A percentile compares a stretch with the other conserved stretches of the same genome.
phyloP scores from a whole-genome alignment of 2,888 invertebrate genomes.

The Sturmia bella region DNA sequence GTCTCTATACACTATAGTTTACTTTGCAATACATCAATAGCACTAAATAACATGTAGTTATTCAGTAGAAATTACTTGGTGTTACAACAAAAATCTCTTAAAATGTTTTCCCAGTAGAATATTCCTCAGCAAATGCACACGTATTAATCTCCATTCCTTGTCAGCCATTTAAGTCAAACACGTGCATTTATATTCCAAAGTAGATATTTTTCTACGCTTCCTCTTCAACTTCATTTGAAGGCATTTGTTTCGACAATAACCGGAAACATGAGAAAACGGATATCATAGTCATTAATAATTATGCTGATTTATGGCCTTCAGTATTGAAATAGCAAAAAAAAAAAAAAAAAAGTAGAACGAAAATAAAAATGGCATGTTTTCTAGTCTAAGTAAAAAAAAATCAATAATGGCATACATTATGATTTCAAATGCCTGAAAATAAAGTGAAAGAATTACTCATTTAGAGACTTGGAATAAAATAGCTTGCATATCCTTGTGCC shows the following conservation, averaged over 20 bases:
- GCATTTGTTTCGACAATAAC: slow-evolving; percentile 27
- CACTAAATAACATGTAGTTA: too few species aligned
- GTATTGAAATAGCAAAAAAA: background rate
- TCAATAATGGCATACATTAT: slow-evolving; percentile 14
- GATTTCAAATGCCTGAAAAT: slow-evolving; percentile 29
- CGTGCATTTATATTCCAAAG: background rate
- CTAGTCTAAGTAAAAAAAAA: slow-evolving; percentile 2
- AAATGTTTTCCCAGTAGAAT: too few species aligned
- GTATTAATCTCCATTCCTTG: background rate
- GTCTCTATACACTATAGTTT: too few species aligned
- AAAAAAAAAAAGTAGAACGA: background rate
- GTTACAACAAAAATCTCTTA: too few species aligned
- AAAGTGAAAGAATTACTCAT: background rate
- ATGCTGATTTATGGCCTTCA: slow-evolving; percentile 40
- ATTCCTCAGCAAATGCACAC: background rate
- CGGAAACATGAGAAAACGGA: slow-evolving; percentile 42
- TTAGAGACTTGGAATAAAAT: too few species aligned
- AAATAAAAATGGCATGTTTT: too few species aligned
- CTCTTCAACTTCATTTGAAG: background rate
- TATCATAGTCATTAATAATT: slow-evolving; percentile 46
- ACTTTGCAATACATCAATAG: too few species aligned
- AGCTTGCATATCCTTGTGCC: too few species aligned
- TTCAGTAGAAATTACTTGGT: too few species aligned
- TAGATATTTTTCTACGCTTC: background rate
- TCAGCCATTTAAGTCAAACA: background rate